Base-by-base conservation (phyloP, 1,140 invertebrate genomes). In the Drosophila grimshawi region DNA sequence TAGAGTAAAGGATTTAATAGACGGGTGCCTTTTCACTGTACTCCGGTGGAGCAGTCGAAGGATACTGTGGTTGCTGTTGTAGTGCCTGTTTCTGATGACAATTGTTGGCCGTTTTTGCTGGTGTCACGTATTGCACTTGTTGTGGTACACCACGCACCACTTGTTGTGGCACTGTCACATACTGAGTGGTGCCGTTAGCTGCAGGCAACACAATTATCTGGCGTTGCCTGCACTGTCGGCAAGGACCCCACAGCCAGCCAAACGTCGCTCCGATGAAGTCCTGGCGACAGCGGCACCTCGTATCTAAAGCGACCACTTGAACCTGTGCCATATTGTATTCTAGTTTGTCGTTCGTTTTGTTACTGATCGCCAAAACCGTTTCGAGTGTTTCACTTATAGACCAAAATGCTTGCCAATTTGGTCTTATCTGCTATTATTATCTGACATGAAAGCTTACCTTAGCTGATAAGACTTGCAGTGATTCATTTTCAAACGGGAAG, bases 191-290 rank as follows among this genome's bases (percentile, higher is more conserved):
- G 6, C 76, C 30, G n/a, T 41, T 41, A 3, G 3, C 6, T 8
- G 63, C 32, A 2, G 81, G 75, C 30, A 86, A 70, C 5, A 86
- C 62, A n/a, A 86, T 51, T 27, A 89, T 52, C 37, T 74, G 74
- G 37, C 63, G 41, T 6, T 68, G 29, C 71, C 63, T 55, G 32
- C 85, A 89, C n/a, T 55, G 62, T 3, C 70, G 61, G 29, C 85
- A 89, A n/a, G 85, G 85, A 10, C 67, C 78, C 67, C 80, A 89
- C 5, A 60, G 62, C 80, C 46, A 69, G 5, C 80, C 64, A 8
- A 33, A 27, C 5, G 71, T 35, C 6, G 57, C 30, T 8, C 63
- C 70, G 1, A 86, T 19, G 0, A 73, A 41, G 37, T 78, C 75
- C 0, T 41, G 75, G 0, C 78, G 78, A 49, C 89, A 80, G 56